Percentiles rank a stretch among this genome's conserved stretches.
These are phyloP conservation scores for Piprites chloris DNA, from an alignment of 2,113 vertebrate species.

Conservation along the genomic window DNA sequence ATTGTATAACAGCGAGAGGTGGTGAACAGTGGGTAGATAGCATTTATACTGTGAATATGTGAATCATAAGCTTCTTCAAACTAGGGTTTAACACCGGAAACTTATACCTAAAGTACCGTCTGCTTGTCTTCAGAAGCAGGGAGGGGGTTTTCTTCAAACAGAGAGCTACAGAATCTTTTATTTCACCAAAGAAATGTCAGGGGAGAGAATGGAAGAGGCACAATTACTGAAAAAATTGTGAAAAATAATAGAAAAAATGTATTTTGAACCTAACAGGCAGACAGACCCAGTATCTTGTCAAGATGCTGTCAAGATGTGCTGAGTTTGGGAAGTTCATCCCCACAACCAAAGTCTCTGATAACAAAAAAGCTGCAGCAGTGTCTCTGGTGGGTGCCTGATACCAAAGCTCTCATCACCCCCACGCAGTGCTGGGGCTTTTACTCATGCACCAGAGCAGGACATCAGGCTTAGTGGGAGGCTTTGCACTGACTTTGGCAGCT, in stretches of 20 bases:
- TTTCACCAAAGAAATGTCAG: not conserved
- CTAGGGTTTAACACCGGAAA: not conserved
- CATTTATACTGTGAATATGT: not conserved
- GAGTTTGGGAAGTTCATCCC: not conserved
- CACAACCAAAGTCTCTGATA: fast-evolving
- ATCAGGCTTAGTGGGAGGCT: not conserved
- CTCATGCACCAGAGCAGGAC: fast-evolving
- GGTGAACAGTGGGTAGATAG: conserved; percentile 13
- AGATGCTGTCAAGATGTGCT: not conserved
- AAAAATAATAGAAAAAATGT: not conserved
- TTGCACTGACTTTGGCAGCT: not conserved
- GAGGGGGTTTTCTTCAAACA: not conserved
- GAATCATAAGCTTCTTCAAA: conserved; percentile 20
- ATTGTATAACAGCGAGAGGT: conserved; percentile 24
- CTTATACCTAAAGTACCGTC: not conserved
- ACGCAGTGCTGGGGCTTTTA: fast-evolving
- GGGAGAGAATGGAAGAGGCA: not conserved
- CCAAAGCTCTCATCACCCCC: not conserved
- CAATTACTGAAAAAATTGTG: not conserved
- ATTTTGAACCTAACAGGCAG: not conserved
- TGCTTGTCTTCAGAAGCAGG: not conserved
- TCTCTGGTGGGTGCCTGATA: not conserved
- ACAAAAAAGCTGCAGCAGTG: not conserved
- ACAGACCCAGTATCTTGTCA: not conserved
- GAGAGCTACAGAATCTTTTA: not conserved